Base-by-base conservation (phyloP, 1,140 invertebrate genomes). In the Penaeus indicus region DNA sequence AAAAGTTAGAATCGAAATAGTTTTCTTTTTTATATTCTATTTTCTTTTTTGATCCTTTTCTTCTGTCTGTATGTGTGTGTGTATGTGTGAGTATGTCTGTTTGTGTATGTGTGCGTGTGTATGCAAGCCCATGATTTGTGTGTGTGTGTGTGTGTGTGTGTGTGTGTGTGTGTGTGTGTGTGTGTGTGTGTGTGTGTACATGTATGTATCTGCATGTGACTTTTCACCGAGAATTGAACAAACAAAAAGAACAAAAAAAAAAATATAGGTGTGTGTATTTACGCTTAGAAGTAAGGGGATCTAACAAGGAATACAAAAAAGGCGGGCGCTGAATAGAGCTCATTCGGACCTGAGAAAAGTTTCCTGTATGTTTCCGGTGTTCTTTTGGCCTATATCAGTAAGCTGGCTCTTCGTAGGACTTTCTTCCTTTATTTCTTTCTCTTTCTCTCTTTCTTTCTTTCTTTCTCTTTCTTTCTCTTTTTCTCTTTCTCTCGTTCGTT, bases 111-210 rank as follows among this genome's bases (percentile, higher is more conserved):
- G 47, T 4, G 3, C 0, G 47, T 4, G 2, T 4, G 5, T 47
- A 0, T 4, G 0, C 32, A 77, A 22, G 32, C 32, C 19, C 32
- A 77, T 77, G 32, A 77, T 77, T 22, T 77, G 38, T 78, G 38
- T 78, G 38, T 78, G 38, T 78, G 38, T 78, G 38, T 13, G 38
- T 78, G 1, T 47, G 47, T 47, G 3, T 47, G 47, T 4, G 3
- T 3, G 47, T 4, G 2, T 4, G 5, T 47, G 8, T 4, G 0
- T 47, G 3, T 47, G 47, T 47, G 47, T 47, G 11, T 47, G 3
- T 47, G 60, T 81, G 60, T 60, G 21, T 81, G n/a, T 81, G 13
- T 81, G 32, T 60, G 32, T 81, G 60, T 80, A 7, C 32, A 32
- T 60, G 60, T 81, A 22, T 81, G 60, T 42, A 61, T 60, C 10